Evolutionary conservation across 2,797 vertebrate species (phyloP), one percentile per base, ranked within the genome.

Genomic region (Acrossocheilus fasciatus): DNA sequence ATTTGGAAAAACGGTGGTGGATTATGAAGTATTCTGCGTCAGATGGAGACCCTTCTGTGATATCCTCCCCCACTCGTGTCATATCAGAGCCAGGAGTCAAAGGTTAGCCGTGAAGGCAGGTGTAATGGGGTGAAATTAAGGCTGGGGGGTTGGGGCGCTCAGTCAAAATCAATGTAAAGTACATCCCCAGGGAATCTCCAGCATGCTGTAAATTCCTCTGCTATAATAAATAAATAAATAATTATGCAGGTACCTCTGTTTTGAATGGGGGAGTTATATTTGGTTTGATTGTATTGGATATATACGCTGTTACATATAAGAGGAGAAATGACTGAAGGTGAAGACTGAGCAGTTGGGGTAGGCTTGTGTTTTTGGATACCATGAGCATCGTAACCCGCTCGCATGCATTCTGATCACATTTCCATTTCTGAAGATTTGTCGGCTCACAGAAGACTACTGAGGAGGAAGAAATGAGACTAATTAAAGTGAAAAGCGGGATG

Each of bases 101-200:
- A 85, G 83, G 83, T 54, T 5, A 78, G 59, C 64, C 4, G 4
- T 47, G 45, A 52, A 30, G 64, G 83, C 83, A 78, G 74, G 83
- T 85, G 83, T 78, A 17, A 54, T 77, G 83, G 52, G 45, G 18
- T 36, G 20, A n/a, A 39, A 36, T 39, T 50, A 54, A 18, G 20
- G 23, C 1, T 17, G 64, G 20, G 50, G 47, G 47, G 59, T 43
- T 74, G 62, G 57, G 54, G 62, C 23, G 26, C 17, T 43, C 11
- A 39, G 57, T 39, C 59, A 14, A 59, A 47, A 84, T 84, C 82
- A 52, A 52, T 84, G 59, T 66, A 18, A 62, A 74, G 82, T 11
- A 43, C 54, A 59, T 36, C 78, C 64, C 73, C 8, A 20, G 83
- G 64, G 83, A 69, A 69, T 41, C 39, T 6, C 7, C 39, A 78